Percentiles rank a stretch among this genome's conserved stretches.
phyloP scores from a whole-genome alignment of 2,113 vertebrate species.

The Baryphthengus martii region DNA sequence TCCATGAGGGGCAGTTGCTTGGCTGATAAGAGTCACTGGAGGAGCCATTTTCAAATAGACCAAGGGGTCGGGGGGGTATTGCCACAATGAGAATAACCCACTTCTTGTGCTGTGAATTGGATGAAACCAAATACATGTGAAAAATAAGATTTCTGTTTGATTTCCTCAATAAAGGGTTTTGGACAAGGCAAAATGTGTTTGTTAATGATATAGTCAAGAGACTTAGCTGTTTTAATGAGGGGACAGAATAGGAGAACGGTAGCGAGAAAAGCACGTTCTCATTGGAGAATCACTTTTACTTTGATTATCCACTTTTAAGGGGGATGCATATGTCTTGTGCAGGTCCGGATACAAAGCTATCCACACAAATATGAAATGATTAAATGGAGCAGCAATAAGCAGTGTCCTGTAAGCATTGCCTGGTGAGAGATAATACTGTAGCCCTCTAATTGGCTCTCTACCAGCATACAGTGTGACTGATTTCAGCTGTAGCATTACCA shows the following conservation, averaged over 20 bases:
- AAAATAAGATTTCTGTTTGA: neutral
- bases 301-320: constrained; percentile 2
- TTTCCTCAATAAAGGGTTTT: neutral
- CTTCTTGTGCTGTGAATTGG: neutral
- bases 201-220: neutral
- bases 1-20: neutral
- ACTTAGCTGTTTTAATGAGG: neutral
- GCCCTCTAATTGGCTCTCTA: constrained; percentile 80
- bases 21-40: neutral
- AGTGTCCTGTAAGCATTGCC: constrained; percentile 66
- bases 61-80: neutral
- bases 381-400: constrained; percentile 62
- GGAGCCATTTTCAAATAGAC: neutral
- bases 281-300: neutral
- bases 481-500: constrained; percentile 76
- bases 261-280: neutral
- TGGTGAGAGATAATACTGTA: constrained; percentile 73
- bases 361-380: constrained; percentile 61
- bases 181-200: neutral
- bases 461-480: constrained; percentile 74
- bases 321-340: constrained; percentile 15
- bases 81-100: neutral
- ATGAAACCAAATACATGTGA: neutral
- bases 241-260: neutral
- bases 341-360: constrained; percentile 49